phyloP scores from a whole-genome alignment of 1,140 invertebrate genomes.

The Pseudomyrmex flavicornis region DNA sequence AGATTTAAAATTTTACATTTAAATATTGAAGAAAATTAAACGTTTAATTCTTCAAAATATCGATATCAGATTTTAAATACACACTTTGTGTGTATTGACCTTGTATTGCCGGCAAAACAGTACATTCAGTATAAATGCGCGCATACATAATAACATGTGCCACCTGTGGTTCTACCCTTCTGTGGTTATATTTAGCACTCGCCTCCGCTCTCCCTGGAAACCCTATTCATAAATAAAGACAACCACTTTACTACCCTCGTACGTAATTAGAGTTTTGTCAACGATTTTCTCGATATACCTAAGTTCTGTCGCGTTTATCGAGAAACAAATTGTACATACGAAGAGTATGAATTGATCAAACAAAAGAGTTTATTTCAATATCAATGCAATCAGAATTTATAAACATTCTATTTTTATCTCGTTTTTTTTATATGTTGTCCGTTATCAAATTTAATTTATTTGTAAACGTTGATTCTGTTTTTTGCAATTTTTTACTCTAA shows the following conservation, averaged over 20 bases:
- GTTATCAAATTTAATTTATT: no score
- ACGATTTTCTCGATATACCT: constrained; percentile 9
- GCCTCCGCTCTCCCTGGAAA: constrained; percentile 21
- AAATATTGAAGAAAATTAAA: no score
- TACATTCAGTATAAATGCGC: constrained; percentile 18
- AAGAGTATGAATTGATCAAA: neutral
- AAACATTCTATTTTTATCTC: no score
- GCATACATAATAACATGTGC: constrained; percentile 39
- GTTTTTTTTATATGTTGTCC: no score
- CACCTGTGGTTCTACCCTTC: constrained; percentile 57
- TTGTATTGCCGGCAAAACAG: neutral
- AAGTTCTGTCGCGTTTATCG: constrained; percentile 21
- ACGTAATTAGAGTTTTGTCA: constrained; percentile 14
- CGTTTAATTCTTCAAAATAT: neutral
- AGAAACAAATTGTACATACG: constrained; percentile 20
- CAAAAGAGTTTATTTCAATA: constrained; percentile 9
- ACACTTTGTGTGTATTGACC: neutral
- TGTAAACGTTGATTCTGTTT: no score
- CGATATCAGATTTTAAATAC: neutral
- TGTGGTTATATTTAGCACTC: constrained; percentile 58
- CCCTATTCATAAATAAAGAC: constrained; percentile 68
- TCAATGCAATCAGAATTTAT: no score
- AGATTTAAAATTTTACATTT: no score
- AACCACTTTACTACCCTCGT: constrained; percentile 54
- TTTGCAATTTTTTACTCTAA: neutral